Base-by-base conservation (phyloP, 2,888 invertebrate genomes). In the Graphium colonna region DNA sequence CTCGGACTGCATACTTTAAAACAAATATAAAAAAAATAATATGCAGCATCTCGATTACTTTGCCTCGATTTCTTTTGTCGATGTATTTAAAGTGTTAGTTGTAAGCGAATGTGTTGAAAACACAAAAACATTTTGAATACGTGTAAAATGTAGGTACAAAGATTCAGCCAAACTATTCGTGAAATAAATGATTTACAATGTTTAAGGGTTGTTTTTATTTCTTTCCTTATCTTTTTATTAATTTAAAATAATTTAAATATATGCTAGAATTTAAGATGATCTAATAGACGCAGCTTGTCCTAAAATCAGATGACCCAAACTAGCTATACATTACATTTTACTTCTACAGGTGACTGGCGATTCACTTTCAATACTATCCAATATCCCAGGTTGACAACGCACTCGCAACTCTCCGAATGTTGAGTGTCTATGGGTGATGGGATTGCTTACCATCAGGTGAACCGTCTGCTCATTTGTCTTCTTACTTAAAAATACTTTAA, bases 121-220 rank as follows among this genome's bases (percentile, higher is more conserved):
- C 51, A 60, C 54, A 59, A 18, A 55, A 56, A 60, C 57, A 61
- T 62, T 63, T 60, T 57, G 43, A 65, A 60, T 68, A 60, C 62
- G 62, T 60, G 52, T 55, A 56, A 43, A 39, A 64, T 46, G 60
- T 74, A 72, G 68, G 72, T 79, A 79, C 77, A 78, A 79, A 76
- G 64, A 75, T 63, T 61, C 75, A 79, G 79, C 76, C 76, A 77
- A 80, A 80, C 69, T 69, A 68, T 71, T 67, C 64, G 68, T 65
- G 61, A 60, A 74, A 75, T 72, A 73, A 75, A 77, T 68, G 62
- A 65, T 71, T 69, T 69, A 67, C 53, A 63, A 52, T 66, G 55
- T 69, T 62, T 49, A 52, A 53, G 59, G 50, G 54, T 57, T 58
- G 53, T 62, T 65, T 60, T 52, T 48, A 55, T 58, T 40, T 49